Evolutionary conservation across 1,140 invertebrate genomes (phyloP), one percentile per base, ranked within the genome.

Genomic region (Manduca sexta): DNA sequence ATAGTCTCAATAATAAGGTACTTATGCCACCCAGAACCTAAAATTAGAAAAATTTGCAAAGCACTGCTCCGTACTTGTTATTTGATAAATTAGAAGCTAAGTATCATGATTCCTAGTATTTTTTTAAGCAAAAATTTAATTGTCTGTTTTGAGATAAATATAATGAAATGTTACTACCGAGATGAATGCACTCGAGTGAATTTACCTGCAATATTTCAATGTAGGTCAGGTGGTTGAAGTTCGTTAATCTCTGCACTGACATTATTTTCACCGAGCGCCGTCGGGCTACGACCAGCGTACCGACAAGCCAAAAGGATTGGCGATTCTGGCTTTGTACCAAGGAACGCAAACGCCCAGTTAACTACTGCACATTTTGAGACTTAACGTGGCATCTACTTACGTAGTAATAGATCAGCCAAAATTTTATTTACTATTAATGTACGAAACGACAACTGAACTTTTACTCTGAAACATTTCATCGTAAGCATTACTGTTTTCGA

Each of bases 291-390:
- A 69, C 63, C 62, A 68, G 55, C 62, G 65, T 71, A 84, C 76
- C 72, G 67, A 80, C 74, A 83, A 71, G 79, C 82, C 79, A 83
- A 85, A 83, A 85, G 80, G 79, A 82, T 75, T 77, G 78, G 69
- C 66, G 69, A 68, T 81, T 84, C 80, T 85, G 82, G 82, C 82
- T 55, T 59, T 65, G 78, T 77, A 85, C 82, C 82, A 85, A 85
- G 69, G 82, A 82, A 85, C 82, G 82, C 74, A 72, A 71, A 65
- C 62, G 69, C 69, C 67, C 74, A 76, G 21, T 26, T 26, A 76
- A 81, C 78, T 79, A 78, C 81, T 73, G 74, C 72, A 57, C 73
- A 76, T 72, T 77, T 75, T 68, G 72, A 72, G 76, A 74, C 79
- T 79, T 75, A 85, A 83, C 64, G 83, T 84, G 78, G 82, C 76